phyloP scores from a whole-genome alignment of 2,797 vertebrate genomes.

The Crax fasciolata region DNA sequence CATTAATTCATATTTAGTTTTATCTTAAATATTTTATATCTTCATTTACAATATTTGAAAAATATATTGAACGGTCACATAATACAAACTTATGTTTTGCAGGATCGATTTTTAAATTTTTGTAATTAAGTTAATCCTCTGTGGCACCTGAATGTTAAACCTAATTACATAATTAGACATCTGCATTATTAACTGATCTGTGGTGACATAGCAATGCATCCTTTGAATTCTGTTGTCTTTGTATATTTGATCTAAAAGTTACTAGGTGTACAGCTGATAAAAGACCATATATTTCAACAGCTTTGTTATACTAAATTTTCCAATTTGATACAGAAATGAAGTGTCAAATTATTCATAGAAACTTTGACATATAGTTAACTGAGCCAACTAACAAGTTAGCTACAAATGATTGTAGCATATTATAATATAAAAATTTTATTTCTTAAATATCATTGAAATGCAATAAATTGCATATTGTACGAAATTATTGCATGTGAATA shows the following conservation, averaged over 20 bases:
- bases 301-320: slow-evolving; percentile 7
- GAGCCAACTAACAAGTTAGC: neutral
- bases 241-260: slow-evolving; percentile 7
- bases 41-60: slow-evolving; percentile 47
- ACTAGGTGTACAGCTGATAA: neutral
- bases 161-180: slow-evolving; percentile 74
- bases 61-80: neutral
- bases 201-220: slow-evolving; percentile 48
- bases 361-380: neutral
- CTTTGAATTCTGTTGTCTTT: slow-evolving; percentile 44
- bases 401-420: neutral
- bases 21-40: slow-evolving; percentile 41
- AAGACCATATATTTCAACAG: slow-evolving; percentile 22
- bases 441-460: neutral
- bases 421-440: neutral
- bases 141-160: slow-evolving; percentile 65
- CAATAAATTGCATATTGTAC: neutral
- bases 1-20: slow-evolving; percentile 37
- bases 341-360: neutral
- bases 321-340: neutral
- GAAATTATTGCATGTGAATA: neutral
- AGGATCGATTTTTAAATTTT: slow-evolving; percentile 67
- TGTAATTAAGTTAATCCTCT: slow-evolving; percentile 69
- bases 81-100: slow-evolving; percentile 56
- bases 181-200: slow-evolving; percentile 66